These are phyloP conservation scores for Apostichopus californicus DNA, from an alignment of 35 echinoderm and acorn worm species.

Conservation along the genomic window DNA sequence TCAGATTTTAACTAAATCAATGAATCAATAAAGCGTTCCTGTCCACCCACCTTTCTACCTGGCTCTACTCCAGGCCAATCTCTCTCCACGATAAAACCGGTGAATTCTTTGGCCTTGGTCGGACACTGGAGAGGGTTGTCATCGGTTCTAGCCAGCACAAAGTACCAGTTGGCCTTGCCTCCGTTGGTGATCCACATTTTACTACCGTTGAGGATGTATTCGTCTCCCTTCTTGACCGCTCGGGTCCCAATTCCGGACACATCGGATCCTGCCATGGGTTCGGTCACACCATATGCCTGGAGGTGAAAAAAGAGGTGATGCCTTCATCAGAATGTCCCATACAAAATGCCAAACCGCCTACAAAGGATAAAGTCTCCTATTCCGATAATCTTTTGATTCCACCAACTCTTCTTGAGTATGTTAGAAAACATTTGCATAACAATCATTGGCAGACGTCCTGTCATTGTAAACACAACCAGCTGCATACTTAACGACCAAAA, in stretches of 20 bases:
- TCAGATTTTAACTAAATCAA: too few species aligned
- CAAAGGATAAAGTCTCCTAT: too few species aligned
- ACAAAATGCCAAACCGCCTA: too few species aligned
- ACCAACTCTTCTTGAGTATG: not conserved
- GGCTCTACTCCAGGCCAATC: constrained; percentile 71
- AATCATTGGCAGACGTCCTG: too few species aligned
- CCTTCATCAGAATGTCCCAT: too few species aligned
- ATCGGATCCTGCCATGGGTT: constrained; percentile 93
- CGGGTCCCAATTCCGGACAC: constrained; percentile 80
- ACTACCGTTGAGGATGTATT: constrained; percentile 89
- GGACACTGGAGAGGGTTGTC: constrained; percentile 75
- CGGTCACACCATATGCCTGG: constrained; percentile 93
- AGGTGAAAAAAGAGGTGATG: too few species aligned
- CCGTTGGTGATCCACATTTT: constrained; percentile 99
- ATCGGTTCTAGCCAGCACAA: constrained; percentile 88
- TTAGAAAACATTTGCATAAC: not conserved
- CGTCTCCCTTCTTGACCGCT: constrained; percentile 92
- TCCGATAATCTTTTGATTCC: not conserved
- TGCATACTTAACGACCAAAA: too few species aligned
- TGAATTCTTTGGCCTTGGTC: constrained; percentile 75
- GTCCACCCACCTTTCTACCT: constrained; percentile 79
- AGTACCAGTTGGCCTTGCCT: constrained; percentile 96
- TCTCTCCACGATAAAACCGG: constrained; percentile 92
- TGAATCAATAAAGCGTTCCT: not conserved
- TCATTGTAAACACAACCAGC: not conserved